phyloP scores from a whole-genome alignment of 2,113 vertebrate species.

The Petaurus breviceps region DNA sequence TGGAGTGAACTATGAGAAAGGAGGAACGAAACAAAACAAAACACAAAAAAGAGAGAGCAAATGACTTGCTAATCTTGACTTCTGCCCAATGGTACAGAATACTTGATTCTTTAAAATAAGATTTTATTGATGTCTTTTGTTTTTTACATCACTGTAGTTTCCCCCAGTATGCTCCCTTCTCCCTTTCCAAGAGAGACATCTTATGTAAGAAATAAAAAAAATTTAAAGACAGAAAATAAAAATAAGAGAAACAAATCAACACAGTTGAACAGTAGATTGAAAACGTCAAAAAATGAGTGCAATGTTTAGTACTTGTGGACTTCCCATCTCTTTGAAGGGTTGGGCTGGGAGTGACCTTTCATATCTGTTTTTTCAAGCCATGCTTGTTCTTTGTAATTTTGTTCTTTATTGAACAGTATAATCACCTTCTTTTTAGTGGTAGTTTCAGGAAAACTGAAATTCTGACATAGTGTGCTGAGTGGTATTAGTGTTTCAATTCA shows the following conservation, averaged over 20 bases:
- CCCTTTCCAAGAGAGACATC: not conserved
- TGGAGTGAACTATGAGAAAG: no score
- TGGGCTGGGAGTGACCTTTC: not conserved
- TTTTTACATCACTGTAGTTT: not conserved
- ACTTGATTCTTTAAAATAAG: slow-evolving; percentile 33
- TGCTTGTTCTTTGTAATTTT: not conserved
- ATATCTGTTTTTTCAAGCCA: not conserved
- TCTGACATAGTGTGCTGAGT: slow-evolving; percentile 31
- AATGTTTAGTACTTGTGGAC: not conserved
- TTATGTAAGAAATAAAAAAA: not conserved
- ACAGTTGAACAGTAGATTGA: not conserved
- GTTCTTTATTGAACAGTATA: not conserved
- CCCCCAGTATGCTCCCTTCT: not conserved
- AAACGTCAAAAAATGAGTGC: not conserved
- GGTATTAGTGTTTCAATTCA: slow-evolving; percentile 46
- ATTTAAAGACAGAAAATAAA: not conserved
- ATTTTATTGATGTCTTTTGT: slow-evolving; percentile 17
- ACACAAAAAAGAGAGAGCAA: no score
- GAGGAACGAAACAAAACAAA: no score
- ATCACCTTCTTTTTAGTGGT: not conserved
- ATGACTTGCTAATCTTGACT: slow-evolving; percentile 21
- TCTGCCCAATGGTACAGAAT: slow-evolving; percentile 38
- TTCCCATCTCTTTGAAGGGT: not conserved
- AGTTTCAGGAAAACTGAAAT: not conserved
- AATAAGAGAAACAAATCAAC: not conserved